phyloP scores from a whole-genome alignment of 2,888 invertebrate genomes.

The Tromatobia lineatoria region DNA sequence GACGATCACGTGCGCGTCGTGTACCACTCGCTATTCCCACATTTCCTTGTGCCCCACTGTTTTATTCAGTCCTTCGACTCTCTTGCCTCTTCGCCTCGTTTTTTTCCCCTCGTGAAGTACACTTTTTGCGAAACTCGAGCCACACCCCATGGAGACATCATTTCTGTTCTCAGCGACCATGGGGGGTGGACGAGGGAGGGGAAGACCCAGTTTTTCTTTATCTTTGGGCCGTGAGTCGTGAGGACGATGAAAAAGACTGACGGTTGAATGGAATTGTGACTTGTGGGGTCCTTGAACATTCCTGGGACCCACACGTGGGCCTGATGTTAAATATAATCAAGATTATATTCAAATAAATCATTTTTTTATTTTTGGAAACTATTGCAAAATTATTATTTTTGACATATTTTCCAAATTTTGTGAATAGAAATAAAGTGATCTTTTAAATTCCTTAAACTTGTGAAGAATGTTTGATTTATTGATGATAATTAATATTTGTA shows the following conservation, averaged over 20 bases:
- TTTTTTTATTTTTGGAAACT: not conserved
- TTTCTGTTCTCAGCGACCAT: slow-evolving; percentile 2
- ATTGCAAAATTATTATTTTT: too few relatives aligned
- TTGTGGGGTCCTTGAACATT: slow-evolving; percentile 41
- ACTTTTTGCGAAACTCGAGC: slow-evolving; percentile 24
- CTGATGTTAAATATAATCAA: not conserved
- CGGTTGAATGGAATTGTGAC: slow-evolving; percentile 47
- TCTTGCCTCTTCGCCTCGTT: slow-evolving; percentile 4
- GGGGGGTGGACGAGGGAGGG: slow-evolving; percentile 6
- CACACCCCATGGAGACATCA: slow-evolving; percentile 49
- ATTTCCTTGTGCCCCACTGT: slow-evolving; percentile 59
- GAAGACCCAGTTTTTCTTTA: slow-evolving; percentile 12
- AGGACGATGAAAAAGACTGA: slow-evolving; percentile 52
- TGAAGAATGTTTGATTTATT: too few relatives aligned
- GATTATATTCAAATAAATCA: not conserved
- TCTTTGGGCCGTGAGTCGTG: slow-evolving; percentile 12
- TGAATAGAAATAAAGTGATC: too few relatives aligned
- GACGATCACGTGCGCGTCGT: not conserved
- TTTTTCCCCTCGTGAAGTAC: slow-evolving; percentile 10
- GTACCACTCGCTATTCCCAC: slow-evolving; percentile 27
- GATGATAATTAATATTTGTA: too few relatives aligned
- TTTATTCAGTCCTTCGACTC: slow-evolving; percentile 56
- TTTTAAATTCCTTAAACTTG: too few relatives aligned
- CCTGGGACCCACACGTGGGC: not conserved
- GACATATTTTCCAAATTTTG: too few relatives aligned